Evolutionary conservation across 2,797 vertebrate species (phyloP), one percentile per base, ranked within the genome.

Genomic region (Hozukius guyotensis): DNA sequence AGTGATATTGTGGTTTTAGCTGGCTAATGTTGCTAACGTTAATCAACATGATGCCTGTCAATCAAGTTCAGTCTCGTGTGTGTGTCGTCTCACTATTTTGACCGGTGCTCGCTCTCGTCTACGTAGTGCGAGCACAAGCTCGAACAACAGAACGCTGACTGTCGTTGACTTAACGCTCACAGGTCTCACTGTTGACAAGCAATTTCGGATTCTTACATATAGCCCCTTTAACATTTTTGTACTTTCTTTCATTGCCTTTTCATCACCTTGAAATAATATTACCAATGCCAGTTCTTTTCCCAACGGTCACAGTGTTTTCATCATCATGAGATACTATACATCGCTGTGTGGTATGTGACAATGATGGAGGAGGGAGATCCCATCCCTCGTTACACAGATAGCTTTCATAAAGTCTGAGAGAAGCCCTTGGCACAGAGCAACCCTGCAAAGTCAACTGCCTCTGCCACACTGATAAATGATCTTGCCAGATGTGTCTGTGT

Each of bases 381-480:
- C 74, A 22, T 72, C 56, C 38, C 25, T 62, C 42, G 59, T 52
- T 27, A 20, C 71, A 57, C 66, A 61, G 69, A 79, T 24, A 74
- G 77, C 76, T 80, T 82, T 87, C 70, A 89, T 81, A 84, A 80
- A 66, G 52, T 66, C 32, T 56, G 25, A 84, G 74, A 89, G 78
- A 77, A 78, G 85, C 84, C 71, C 55, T 84, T 83, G 82, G 88
- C 87, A 88, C 64, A 42, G 46, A 83, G 74, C 77, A 78, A 80
- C 82, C 65, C 80, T 88, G 89, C 89, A 89, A 93, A 87, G 91
- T 92, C 92, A 89, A 78, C 64, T 74, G 77, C 83, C 62, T 88
- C 75, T 11, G 79, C 82, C 81, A 62, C 80, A 27, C 71, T 86
- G 90, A 92, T 80, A 60, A 91, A 91, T 85, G 53, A 86, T 70